phyloP scores from a whole-genome alignment of 1,140 invertebrate genomes.

The Tyrophagus putrescentiae region DNA sequence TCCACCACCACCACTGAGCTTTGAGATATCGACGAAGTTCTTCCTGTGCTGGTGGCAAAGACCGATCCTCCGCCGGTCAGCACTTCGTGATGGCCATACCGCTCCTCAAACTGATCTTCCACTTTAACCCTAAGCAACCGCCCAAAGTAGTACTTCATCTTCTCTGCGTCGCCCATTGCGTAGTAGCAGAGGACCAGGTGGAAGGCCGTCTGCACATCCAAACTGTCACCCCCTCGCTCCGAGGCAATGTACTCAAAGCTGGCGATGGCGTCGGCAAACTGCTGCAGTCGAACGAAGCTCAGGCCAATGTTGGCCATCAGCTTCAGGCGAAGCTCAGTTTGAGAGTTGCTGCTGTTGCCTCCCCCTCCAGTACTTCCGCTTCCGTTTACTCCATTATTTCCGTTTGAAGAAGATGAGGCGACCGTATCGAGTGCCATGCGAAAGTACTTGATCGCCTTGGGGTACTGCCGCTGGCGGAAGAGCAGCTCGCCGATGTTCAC shows the following conservation, averaged over 20 bases:
- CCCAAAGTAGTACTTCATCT: conserved; percentile 82
- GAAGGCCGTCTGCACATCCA: conserved; percentile 47
- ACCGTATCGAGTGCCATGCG: conserved; percentile 92
- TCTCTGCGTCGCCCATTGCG: conserved; percentile 77
- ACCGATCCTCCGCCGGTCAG: conserved; percentile 12
- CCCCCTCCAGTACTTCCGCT: too few relatives aligned
- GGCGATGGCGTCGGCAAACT: conserved; percentile 83
- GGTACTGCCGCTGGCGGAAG: conserved; percentile 79
- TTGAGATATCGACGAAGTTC: too few relatives aligned
- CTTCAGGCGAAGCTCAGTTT: conserved; percentile 60
- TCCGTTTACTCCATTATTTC: neutral
- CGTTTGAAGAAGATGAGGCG: conserved; percentile 28
- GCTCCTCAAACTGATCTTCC: conserved; percentile 49
- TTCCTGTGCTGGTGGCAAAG: too few relatives aligned
- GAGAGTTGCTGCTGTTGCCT: neutral
- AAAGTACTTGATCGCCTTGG: conserved; percentile 93
- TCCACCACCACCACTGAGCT: neutral
- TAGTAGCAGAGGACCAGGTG: conserved; percentile 86
- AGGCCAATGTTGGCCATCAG: conserved; percentile 98
- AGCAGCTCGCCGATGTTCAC: conserved; percentile 98
- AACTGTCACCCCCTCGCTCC: conserved; percentile 78
- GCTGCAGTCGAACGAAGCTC: conserved; percentile 83
- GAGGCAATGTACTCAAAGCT: conserved; percentile 97
- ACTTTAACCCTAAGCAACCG: conserved; percentile 72
- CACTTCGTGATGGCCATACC: conserved; percentile 37